A percentile compares a stretch with the other conserved stretches of the same genome.
Conservation (phyloP, 2,797 vertebrate species). For the Centroberyx gerrardi region DNA sequence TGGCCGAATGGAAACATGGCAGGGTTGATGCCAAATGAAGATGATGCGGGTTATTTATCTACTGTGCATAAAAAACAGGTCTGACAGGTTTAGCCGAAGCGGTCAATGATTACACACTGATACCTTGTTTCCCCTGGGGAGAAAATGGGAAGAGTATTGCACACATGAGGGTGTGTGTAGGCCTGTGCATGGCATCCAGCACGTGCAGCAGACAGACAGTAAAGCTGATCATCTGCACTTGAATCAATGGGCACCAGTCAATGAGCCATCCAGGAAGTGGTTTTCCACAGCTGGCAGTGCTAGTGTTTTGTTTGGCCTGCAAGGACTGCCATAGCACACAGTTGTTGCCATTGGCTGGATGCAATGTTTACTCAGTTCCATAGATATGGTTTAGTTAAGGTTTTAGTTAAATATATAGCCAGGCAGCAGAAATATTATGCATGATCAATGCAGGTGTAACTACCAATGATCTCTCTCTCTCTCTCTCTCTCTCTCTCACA, state of each 20-base stretch:
- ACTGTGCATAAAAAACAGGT: conserved; percentile 1
- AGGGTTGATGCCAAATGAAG: conserved; percentile 14
- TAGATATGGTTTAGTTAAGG: too few species aligned
- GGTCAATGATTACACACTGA: not conserved
- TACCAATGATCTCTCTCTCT: not conserved
- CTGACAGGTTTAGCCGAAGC: conserved; percentile 27
- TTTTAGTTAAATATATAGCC: not conserved
- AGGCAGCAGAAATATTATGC: not conserved
- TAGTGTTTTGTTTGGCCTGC: not conserved
- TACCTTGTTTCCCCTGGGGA: not conserved
- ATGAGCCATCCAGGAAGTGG: not conserved
- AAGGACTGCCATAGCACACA: too few species aligned
- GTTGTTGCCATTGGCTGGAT: too few species aligned
- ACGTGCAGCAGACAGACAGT: not conserved
- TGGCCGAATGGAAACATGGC: conserved; percentile 51
- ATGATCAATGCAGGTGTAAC: not conserved
- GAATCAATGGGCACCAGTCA: not conserved
- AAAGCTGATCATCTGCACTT: not conserved
- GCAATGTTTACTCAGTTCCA: too few species aligned
- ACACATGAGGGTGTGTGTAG: not conserved
- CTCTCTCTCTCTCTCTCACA: not conserved
- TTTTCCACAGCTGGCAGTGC: not conserved
- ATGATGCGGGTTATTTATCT: not conserved
- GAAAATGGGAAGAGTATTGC: not conserved
- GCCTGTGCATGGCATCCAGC: not conserved